Conservation (phyloP, 2,113 vertebrate species). For the Albula goreensis region DNA sequence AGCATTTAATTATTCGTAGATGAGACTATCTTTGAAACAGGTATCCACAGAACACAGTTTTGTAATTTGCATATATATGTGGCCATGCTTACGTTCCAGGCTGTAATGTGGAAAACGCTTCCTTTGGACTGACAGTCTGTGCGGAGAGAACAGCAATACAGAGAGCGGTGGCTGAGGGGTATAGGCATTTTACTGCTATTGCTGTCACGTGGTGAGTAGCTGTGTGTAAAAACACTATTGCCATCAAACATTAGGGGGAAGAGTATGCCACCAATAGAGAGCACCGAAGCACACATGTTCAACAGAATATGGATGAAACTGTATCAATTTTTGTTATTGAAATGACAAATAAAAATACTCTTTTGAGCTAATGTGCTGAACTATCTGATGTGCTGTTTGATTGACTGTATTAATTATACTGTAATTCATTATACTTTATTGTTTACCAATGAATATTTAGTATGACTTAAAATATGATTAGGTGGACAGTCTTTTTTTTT, state of each 20-base stretch:
- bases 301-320: background rate
- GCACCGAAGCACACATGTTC: background rate
- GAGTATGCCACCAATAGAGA: background rate
- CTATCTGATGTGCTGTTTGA: background rate
- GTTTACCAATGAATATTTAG: background rate
- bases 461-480: background rate
- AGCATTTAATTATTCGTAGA: too few relatives aligned
- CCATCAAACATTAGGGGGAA: too few relatives aligned
- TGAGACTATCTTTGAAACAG: background rate
- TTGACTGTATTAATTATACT: background rate
- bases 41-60: background rate
- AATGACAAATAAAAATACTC: too few relatives aligned
- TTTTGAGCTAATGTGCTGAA: background rate
- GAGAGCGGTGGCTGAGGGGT: conserved; percentile 84
- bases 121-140: conserved; percentile 77
- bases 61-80: conserved; percentile 1
- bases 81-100: conserved; percentile 64
- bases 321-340: background rate
- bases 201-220: conserved; percentile 79
- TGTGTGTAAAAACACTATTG: background rate
- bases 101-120: conserved; percentile 91
- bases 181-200: conserved; percentile 82
- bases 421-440: background rate
- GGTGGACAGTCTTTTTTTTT: background rate
- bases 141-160: conserved; percentile 84